These are phyloP conservation scores for Schlechtendalia chinensis DNA, from an alignment of 1,140 invertebrate species.

Conservation along the genomic window DNA sequence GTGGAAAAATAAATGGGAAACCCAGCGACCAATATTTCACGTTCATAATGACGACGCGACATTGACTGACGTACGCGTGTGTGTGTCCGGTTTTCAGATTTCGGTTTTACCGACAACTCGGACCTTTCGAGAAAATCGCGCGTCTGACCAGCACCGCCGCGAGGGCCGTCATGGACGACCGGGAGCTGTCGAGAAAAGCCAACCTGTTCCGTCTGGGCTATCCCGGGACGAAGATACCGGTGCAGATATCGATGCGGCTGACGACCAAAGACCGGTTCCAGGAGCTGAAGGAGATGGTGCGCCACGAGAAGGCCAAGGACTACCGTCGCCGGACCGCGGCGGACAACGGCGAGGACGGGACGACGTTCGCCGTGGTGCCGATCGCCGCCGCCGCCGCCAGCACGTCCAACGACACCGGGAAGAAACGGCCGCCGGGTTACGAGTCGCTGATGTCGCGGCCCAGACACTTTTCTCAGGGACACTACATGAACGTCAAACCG, in stretches of 20 bases:
- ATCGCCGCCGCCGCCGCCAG: not conserved
- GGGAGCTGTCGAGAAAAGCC: not conserved
- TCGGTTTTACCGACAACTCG: not conserved
- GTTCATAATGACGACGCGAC: no score
- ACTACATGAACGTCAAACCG: slow-evolving; percentile 21
- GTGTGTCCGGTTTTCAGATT: slow-evolving; percentile 1
- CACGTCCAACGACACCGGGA: not conserved
- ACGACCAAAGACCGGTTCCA: slow-evolving; percentile 30
- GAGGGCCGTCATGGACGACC: slow-evolving; percentile 3
- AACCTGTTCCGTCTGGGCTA: slow-evolving; percentile 30
- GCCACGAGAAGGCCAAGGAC: not conserved
- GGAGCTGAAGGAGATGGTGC: slow-evolving; percentile 18
- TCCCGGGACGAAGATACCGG: slow-evolving; percentile 3
- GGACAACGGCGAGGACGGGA: not conserved
- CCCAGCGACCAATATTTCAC: no score
- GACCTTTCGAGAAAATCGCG: slow-evolving; percentile 38
- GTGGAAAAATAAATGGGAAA: no score
- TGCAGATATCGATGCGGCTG: slow-evolving; percentile 14
- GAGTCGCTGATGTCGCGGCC: slow-evolving; percentile 23
- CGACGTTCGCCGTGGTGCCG: not conserved
- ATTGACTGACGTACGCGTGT: no score
- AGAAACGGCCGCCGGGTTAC: slow-evolving; percentile 30
- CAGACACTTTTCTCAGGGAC: slow-evolving; percentile 31
- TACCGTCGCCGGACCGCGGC: no score
- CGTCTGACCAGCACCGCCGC: not conserved